Conservation (phyloP, 2,797 vertebrate genomes). For the Scleropages formosus region DNA sequence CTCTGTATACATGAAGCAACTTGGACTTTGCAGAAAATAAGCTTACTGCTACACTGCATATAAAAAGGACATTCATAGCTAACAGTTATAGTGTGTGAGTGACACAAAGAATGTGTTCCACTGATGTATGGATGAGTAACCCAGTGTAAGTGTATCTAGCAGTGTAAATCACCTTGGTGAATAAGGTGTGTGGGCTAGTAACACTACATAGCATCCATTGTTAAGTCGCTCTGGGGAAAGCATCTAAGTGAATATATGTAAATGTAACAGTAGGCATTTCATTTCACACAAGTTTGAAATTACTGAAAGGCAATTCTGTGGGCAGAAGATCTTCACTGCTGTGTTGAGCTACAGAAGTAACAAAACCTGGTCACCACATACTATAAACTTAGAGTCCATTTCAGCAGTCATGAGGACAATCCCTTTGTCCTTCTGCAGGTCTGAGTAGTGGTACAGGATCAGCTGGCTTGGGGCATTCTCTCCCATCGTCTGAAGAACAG, state of each 20-base stretch:
- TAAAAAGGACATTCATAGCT: not conserved
- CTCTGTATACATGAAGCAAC: not conserved
- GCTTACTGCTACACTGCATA: not conserved
- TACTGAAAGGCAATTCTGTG: too few relatives aligned
- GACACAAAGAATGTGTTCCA: too few relatives aligned
- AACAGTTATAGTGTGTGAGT: not conserved
- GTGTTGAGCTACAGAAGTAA: not conserved
- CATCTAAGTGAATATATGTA: too few relatives aligned
- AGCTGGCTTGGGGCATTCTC: conserved; percentile 86
- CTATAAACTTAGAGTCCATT: conserved; percentile 84
- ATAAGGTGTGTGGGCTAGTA: too few relatives aligned
- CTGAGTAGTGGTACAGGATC: conserved; percentile 87
- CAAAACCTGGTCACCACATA: conserved; percentile 50
- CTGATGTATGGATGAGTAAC: too few relatives aligned
- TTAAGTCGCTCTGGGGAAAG: too few relatives aligned
- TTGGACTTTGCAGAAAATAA: conserved; percentile 41
- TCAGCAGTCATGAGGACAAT: conserved; percentile 93
- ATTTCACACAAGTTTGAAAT: not conserved
- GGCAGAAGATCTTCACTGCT: too few relatives aligned
- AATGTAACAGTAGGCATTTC: too few relatives aligned
- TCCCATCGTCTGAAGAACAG: conserved; percentile 67
- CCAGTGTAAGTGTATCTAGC: too few relatives aligned
- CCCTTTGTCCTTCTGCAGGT: conserved; percentile 84
- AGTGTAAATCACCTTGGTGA: too few relatives aligned
- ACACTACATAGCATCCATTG: too few relatives aligned